Evolutionary conservation across 2,113 vertebrate genomes (phyloP).

Genomic region (Macroglossus sobrinus): DNA sequence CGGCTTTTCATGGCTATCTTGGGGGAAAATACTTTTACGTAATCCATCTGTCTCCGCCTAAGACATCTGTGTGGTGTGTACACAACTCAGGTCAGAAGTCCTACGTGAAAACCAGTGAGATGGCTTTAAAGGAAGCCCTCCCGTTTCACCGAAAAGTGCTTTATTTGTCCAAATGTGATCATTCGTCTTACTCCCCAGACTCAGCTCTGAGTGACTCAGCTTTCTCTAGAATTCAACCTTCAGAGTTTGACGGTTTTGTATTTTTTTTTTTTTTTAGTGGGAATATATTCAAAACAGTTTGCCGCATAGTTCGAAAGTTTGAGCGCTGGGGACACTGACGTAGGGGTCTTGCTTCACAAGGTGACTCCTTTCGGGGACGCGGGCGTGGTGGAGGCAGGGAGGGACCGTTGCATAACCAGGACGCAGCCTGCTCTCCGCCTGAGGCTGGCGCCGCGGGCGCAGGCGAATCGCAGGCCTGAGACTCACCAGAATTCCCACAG

Average conservation of each 20-base stretch:
- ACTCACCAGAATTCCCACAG: neutral
- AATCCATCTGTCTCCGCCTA: neutral
- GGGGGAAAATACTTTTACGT: neutral
- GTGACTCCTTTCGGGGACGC: neutral
- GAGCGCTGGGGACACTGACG: neutral
- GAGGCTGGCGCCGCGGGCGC: neutral
- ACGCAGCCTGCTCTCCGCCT: neutral
- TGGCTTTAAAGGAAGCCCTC: neutral
- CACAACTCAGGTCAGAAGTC: neutral
- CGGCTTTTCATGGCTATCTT: neutral
- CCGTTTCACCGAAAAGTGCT: neutral
- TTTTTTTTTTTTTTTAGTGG: neutral
- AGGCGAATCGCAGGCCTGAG: neutral
- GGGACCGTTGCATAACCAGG: too few species aligned
- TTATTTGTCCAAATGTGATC: neutral
- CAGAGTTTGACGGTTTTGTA: neutral
- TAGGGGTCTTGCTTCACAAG: neutral
- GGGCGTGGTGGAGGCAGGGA: accelerated
- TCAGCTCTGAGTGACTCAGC: neutral
- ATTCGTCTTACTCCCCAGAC: neutral
- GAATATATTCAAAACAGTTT: neutral
- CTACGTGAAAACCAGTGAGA: neutral
- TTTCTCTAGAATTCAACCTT: neutral
- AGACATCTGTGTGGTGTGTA: accelerated
- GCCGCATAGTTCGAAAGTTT: neutral